Evolutionary conservation across 2,888 invertebrate genomes (phyloP), one percentile per base, ranked within the genome.

Genomic region (Caenorhabditis sp.): DNA sequence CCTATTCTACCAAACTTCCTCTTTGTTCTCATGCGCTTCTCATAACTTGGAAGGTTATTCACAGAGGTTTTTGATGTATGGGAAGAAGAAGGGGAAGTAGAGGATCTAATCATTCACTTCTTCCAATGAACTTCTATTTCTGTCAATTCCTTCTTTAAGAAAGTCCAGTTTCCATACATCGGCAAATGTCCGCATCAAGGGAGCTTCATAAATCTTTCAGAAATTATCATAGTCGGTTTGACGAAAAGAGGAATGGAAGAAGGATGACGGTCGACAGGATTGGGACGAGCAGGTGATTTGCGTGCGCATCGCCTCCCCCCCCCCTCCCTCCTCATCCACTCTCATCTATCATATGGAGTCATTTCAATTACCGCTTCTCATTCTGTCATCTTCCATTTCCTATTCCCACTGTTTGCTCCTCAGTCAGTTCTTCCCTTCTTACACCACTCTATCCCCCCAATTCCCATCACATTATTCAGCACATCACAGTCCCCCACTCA

Each of bases 211-310:
- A 76, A 76, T 76, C 76, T 67, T 61, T n/a, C 56, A 35, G 67
- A 60, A 76, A 76, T 67, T 76, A 76, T 67, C 67, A 67, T 67
- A 50, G 53, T 58, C 76, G 76, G 76, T 67, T 70, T 26, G 70
- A 47, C 55, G 37, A 53, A 72, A 78, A 72, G 65, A 9, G 61
- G 68, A 44, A 65, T 26, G 20, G 9, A 40, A 11, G 64, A 40
- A 28, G 60, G 60, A 65, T 44, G 53, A 60, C 51, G 65, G 58
- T 51, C 51, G 60, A 61, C 50, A 53, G 35, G 44, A 32, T 51
- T 50, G 35, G 77, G 68, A n/a, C n/a, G n/a, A 81, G 76, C 81
- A 76, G 74, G 81, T 76, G 76, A 74, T 67, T 71, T 67, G 76
- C 76, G 47, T 62, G 70, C 62, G 61, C 70, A 26, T 37, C 40